Percentiles rank a stretch among this genome's conserved stretches.
Conservation (phyloP, 2,113 vertebrate species). For the Piaya cayana region DNA sequence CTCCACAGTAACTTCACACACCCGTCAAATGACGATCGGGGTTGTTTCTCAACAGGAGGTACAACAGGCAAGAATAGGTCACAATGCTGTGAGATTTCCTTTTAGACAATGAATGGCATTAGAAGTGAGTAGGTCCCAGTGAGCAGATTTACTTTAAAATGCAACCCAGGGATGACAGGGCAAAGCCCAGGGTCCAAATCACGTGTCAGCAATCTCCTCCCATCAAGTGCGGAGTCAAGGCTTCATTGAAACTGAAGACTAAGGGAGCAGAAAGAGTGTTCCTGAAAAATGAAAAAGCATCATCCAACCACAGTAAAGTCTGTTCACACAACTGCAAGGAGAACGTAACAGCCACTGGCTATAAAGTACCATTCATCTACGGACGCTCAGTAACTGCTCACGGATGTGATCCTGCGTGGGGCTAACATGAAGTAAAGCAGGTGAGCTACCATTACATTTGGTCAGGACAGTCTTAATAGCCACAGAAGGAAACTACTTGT, state of each 20-base stretch:
- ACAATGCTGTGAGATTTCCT: background rate
- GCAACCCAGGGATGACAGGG: background rate
- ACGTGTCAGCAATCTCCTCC: background rate
- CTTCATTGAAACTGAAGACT: background rate
- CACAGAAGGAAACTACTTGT: background rate
- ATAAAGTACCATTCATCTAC: background rate
- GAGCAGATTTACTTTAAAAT: background rate
- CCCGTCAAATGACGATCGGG: background rate
- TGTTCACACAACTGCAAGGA: background rate
- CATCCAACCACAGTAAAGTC: background rate
- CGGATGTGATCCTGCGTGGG: fast-evolving
- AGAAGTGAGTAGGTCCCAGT: background rate
- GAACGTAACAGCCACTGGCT: background rate
- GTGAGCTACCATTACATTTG: background rate
- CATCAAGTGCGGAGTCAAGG: background rate
- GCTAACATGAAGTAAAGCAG: background rate
- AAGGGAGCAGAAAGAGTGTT: background rate
- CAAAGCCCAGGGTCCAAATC: background rate
- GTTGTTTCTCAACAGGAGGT: background rate
- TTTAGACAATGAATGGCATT: background rate
- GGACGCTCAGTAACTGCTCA: background rate
- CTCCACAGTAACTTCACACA: background rate
- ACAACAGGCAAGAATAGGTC: background rate
- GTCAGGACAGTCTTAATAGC: background rate
- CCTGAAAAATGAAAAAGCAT: background rate